A percentile compares a stretch with the other conserved stretches of the same genome.
These are phyloP conservation scores for Acanthisitta chloris DNA, from an alignment of 2,113 vertebrate genomes.

Conservation along the genomic window DNA sequence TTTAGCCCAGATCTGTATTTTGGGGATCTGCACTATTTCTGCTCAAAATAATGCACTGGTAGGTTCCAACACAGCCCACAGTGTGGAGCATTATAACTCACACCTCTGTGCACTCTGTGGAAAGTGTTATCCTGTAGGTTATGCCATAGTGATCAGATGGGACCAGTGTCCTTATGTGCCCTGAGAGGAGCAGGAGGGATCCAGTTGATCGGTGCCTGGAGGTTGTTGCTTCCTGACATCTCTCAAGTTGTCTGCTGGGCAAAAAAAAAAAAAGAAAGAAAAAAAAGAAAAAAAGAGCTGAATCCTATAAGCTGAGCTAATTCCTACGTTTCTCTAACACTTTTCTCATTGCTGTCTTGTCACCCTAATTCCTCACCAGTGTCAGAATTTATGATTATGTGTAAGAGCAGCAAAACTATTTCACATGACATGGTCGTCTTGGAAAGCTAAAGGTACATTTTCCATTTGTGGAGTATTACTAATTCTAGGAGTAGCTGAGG, in stretches of 20 bases:
- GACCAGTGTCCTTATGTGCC: not conserved
- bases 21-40: not conserved
- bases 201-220: rapidly evolving
- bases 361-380: not conserved
- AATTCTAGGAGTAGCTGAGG: constrained; percentile 25
- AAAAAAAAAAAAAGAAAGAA: not conserved
- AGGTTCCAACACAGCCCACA: not conserved
- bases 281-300: not conserved
- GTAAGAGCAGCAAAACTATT: not conserved
- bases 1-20: not conserved
- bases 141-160: rapidly evolving
- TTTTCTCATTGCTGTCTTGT: constrained; percentile 42
- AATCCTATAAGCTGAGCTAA: constrained; percentile 24
- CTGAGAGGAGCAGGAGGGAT: not conserved
- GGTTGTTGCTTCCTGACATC: not conserved
- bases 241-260: not conserved
- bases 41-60: not conserved
- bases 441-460: constrained; percentile 50
- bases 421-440: not conserved
- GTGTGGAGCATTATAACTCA: not conserved
- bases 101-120: not conserved
- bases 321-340: not conserved
- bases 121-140: not conserved
- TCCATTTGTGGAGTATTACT: constrained; percentile 3
- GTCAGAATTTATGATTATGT: not conserved